These are phyloP conservation scores for Neoscelio sp. DNA, from an alignment of 2,888 invertebrate species.

Conservation along the genomic window DNA sequence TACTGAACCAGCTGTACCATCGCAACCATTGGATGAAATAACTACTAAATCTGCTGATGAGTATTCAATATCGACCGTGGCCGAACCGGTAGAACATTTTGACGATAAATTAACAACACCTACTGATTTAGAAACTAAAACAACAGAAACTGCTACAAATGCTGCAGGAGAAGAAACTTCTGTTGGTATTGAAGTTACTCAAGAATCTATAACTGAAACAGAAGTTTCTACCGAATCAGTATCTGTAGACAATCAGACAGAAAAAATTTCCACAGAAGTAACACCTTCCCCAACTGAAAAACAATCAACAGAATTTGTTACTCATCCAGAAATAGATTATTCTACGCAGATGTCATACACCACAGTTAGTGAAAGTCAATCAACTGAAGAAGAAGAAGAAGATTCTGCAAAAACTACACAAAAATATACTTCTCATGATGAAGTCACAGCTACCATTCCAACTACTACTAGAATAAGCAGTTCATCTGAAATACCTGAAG, in stretches of 20 bases:
- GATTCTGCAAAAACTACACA: neutral
- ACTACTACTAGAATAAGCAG: constrained; percentile 7
- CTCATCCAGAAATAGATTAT: constrained; percentile 7
- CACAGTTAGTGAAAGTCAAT: too few species aligned
- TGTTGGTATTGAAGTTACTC: constrained; percentile 58
- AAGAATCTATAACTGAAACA: constrained; percentile 32
- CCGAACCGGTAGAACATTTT: constrained; percentile 8
- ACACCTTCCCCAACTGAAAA: constrained; percentile 42
- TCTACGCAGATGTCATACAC: constrained; percentile 15
- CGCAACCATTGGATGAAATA: constrained; percentile 46
- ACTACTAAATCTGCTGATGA: constrained; percentile 51
- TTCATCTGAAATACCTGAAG: constrained; percentile 24
- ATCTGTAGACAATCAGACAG: constrained; percentile 58
- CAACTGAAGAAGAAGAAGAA: constrained; percentile 4
- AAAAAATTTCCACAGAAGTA: constrained; percentile 32
- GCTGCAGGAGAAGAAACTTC: constrained; percentile 49
- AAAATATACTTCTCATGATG: neutral
- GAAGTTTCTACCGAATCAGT: constrained; percentile 23
- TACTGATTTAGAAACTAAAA: constrained; percentile 52
- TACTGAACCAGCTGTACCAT: constrained; percentile 49
- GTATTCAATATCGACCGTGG: constrained; percentile 12
- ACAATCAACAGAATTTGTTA: constrained; percentile 21
- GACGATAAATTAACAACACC: constrained; percentile 22
- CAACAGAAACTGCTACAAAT: constrained; percentile 45
- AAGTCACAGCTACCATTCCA: neutral